phyloP scores from a whole-genome alignment of 23 tunicate genomes.

The Clavelina lepadiformis region DNA sequence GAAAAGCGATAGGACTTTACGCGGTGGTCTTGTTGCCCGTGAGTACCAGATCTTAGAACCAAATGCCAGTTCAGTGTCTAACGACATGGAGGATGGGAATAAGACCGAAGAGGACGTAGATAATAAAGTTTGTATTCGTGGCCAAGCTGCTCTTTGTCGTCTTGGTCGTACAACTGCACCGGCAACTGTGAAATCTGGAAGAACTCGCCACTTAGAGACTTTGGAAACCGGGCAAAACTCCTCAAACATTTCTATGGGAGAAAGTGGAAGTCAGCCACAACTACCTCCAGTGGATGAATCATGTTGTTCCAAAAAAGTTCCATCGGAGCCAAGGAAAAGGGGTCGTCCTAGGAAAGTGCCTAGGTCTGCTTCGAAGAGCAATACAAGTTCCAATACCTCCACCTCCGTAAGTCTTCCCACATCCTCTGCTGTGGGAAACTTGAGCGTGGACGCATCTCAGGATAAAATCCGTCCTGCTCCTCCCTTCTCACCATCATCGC shows the following conservation, averaged over 20 bases:
- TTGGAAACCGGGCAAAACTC: no score
- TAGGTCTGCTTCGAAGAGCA: neutral
- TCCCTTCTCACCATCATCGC: no score
- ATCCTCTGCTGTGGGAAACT: neutral
- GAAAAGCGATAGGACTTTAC: conserved; percentile 38
- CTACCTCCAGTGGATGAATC: no score
- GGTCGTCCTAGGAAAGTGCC: no score
- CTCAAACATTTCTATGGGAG: no score
- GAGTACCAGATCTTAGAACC: conserved; percentile 30
- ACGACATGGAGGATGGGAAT: neutral
- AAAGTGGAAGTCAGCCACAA: no score
- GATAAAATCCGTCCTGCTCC: no score
- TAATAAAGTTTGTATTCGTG: neutral
- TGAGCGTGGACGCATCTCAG: no score
- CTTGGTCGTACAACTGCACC: neutral
- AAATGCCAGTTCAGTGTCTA: neutral
- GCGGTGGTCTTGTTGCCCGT: conserved; percentile 37
- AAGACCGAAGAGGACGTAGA: neutral
- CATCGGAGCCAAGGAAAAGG: no score
- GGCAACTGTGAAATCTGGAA: no score
- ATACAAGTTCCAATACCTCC: neutral
- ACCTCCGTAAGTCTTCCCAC: neutral
- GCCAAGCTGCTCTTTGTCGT: neutral
- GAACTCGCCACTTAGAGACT: no score
- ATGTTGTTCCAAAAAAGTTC: no score